Conservation (phyloP, 1,140 invertebrate species). For the Drosophila jambulina region DNA sequence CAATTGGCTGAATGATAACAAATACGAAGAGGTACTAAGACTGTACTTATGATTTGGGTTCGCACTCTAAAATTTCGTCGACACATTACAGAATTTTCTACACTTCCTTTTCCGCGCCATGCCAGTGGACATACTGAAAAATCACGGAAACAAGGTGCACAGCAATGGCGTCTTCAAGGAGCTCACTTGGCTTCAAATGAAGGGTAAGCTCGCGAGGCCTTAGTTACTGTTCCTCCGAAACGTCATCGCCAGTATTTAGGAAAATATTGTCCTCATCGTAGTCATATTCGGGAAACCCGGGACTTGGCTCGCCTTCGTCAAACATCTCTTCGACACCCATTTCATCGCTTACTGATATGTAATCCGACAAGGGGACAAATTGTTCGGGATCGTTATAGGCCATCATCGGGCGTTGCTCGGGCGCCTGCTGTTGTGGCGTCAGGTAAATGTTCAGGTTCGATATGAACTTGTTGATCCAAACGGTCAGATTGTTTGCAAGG, state of each 20-base stretch:
- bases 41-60: constrained; percentile 51
- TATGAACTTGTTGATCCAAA: constrained; percentile 84
- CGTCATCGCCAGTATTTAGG: constrained; percentile 5
- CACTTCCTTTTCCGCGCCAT: constrained; percentile 82
- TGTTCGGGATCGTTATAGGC: constrained; percentile 55
- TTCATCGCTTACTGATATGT: constrained; percentile 63
- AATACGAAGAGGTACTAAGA: constrained; percentile 69
- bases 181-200: constrained; percentile 68
- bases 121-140: constrained; percentile 82
- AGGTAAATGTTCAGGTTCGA: constrained; percentile 79
- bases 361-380: constrained; percentile 73
- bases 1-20: constrained; percentile 88
- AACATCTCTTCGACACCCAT: constrained; percentile 46
- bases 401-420: constrained; percentile 43
- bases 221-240: constrained; percentile 40
- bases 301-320: constrained; percentile 17
- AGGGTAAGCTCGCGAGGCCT: constrained; percentile 61
- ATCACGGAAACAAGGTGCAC: constrained; percentile 74
- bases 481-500: constrained; percentile 76
- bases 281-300: constrained; percentile 19
- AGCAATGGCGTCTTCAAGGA: constrained; percentile 73
- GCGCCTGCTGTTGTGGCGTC: constrained; percentile 56
- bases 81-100: constrained; percentile 71
- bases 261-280: constrained; percentile 35
- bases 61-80: constrained; percentile 53